A percentile compares a stretch with the other conserved stretches of the same genome.
phyloP scores from a whole-genome alignment of 2,797 vertebrate genomes.

The Threskiornis aethiopicus region DNA sequence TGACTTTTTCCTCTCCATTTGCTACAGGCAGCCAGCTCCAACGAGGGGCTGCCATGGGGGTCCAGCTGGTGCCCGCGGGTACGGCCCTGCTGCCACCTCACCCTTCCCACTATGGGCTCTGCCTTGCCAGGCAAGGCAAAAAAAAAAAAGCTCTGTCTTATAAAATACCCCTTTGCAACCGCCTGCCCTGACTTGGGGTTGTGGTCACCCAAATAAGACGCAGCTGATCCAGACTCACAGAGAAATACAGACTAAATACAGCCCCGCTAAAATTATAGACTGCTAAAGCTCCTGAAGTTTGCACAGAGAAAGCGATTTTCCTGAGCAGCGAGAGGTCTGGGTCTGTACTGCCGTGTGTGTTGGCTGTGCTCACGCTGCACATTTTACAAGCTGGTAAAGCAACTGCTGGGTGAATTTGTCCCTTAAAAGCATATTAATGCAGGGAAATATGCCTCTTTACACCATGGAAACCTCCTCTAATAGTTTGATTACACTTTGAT shows the following conservation, averaged over 20 bases:
- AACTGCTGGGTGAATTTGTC: background rate
- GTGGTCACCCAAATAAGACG: background rate
- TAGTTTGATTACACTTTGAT: conserved; percentile 32
- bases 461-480: background rate
- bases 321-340: background rate
- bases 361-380: background rate
- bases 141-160: fast-evolving
- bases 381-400: background rate
- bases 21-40: background rate
- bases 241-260: background rate
- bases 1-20: background rate
- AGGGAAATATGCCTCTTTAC: background rate
- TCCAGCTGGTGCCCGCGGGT: fast-evolving
- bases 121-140: background rate
- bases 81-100: background rate
- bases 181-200: background rate
- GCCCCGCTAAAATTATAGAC: background rate
- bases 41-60: fast-evolving
- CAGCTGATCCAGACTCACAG: background rate
- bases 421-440: conserved; percentile 16
- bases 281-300: background rate
- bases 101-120: background rate
- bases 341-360: background rate
- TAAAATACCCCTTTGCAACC: background rate
- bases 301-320: background rate